Percentiles rank a stretch among this genome's conserved stretches.
Evolutionary conservation across 2,797 vertebrate genomes (phyloP).

Genomic region (Anniella stebbinsi): DNA sequence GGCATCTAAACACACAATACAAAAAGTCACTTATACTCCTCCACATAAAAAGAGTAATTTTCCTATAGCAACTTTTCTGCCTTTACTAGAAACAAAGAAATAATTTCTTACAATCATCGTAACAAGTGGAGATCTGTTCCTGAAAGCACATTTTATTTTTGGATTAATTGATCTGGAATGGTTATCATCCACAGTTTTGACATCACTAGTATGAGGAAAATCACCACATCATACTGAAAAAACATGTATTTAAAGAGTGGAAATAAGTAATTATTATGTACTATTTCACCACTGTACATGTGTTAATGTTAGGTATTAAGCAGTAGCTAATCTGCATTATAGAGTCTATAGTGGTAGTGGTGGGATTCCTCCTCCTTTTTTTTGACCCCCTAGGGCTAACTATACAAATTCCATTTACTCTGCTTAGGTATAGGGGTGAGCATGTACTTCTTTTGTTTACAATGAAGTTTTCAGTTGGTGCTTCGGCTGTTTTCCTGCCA

Average conservation of each 20-base stretch:
- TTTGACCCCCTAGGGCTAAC: not conserved
- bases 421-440: fast-evolving
- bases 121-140: not conserved
- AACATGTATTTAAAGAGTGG: not conserved
- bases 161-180: not conserved
- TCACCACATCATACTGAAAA: not conserved
- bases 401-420: not conserved
- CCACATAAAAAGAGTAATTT: not conserved
- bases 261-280: too few relatives aligned
- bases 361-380: not conserved
- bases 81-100: not conserved
- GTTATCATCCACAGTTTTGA: not conserved
- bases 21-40: not conserved
- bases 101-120: not conserved
- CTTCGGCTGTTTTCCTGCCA: conserved; percentile 38
- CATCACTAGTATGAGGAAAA: not conserved
- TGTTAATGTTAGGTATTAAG: not conserved
- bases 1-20: not conserved
- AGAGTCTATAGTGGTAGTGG: not conserved
- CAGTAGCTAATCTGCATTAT: not conserved
- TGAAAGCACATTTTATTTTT: not conserved
- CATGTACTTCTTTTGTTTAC: not conserved
- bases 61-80: too few relatives aligned
- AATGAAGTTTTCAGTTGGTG: not conserved
- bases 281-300: not conserved